phyloP scores from a whole-genome alignment of 2,797 vertebrate genomes.

The Scyliorhinus canicula region DNA sequence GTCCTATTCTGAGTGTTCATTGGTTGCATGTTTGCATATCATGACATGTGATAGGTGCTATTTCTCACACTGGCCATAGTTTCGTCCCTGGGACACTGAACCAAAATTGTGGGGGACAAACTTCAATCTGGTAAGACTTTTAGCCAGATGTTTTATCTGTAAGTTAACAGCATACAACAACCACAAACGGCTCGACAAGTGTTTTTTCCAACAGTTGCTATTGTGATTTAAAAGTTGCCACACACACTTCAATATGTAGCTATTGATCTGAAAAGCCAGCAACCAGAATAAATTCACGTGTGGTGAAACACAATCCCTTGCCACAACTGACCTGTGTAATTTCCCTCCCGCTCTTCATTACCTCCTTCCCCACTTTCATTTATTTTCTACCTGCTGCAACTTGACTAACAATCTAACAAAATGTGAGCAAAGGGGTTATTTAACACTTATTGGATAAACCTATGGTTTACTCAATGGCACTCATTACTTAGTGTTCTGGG shows the following conservation, averaged over 20 bases:
- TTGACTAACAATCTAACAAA: neutral
- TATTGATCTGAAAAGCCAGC: neutral
- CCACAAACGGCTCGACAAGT: neutral
- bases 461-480: neutral
- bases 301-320: neutral
- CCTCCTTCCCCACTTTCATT: neutral
- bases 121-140: neutral
- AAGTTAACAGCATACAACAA: neutral
- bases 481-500: neutral
- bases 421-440: neutral
- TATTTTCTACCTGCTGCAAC: neutral
- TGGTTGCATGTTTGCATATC: too few species aligned
- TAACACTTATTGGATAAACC: neutral
- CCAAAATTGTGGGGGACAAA: neutral
- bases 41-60: neutral
- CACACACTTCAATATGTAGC: neutral
- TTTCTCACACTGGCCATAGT: neutral
- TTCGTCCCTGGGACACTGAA: neutral
- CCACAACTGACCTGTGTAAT: neutral
- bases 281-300: neutral
- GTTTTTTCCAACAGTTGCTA: neutral
- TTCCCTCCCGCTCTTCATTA: neutral
- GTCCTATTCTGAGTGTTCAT: too few species aligned
- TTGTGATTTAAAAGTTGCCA: neutral
- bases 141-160: neutral